Evolutionary conservation across 2,888 invertebrate species (phyloP).

Genomic region (Trachelus tabidus): DNA sequence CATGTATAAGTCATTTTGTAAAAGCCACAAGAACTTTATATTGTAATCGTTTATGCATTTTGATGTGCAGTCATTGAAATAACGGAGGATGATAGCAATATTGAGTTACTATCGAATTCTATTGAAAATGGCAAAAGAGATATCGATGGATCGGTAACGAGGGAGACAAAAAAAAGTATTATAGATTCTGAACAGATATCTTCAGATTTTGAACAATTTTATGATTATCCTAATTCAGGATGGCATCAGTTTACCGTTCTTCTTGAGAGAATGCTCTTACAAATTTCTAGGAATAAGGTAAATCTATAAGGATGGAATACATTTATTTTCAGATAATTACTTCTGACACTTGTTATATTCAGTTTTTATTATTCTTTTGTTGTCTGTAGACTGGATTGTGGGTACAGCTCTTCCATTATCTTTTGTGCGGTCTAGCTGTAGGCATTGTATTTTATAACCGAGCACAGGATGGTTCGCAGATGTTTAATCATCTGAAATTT

Average conservation of each 20-base stretch:
- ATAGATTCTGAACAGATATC: background rate
- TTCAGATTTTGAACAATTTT: background rate
- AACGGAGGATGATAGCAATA: conserved; percentile 70
- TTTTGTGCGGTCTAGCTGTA: conserved; percentile 71
- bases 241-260: conserved; percentile 73
- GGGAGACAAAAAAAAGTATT: background rate
- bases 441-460: conserved; percentile 73
- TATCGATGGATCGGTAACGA: background rate
- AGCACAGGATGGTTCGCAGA: conserved; percentile 74
- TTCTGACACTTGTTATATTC: background rate
- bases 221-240: conserved; percentile 68
- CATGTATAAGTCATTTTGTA: background rate
- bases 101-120: conserved; percentile 68
- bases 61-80: conserved; percentile 73
- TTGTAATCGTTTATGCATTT: conserved; percentile 11
- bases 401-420: conserved; percentile 74
- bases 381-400: conserved; percentile 65
- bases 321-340: background rate
- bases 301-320: background rate
- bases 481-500: conserved; percentile 78
- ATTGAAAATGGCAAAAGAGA: conserved; percentile 71
- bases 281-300: conserved; percentile 69
- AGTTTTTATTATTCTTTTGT: background rate
- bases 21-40: background rate
- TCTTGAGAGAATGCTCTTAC: conserved; percentile 71